phyloP scores from a whole-genome alignment of 23 tunicate genomes.

The Botrylloides violaceus region DNA sequence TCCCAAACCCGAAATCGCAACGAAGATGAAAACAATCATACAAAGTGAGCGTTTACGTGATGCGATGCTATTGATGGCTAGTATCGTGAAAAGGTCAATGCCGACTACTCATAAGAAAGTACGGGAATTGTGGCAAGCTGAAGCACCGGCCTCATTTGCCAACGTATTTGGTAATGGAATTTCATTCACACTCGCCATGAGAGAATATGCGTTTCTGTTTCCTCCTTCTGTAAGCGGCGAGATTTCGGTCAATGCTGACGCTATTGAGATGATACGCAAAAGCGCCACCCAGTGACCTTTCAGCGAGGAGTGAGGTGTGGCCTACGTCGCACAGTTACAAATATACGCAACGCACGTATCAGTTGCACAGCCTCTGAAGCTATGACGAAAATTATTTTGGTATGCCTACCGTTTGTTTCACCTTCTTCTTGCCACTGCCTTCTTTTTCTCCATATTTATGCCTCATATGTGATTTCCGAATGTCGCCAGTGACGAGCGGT shows the following conservation, averaged over 20 bases:
- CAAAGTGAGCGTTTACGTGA: background rate
- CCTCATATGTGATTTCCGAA: too few species aligned
- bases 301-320: too few species aligned
- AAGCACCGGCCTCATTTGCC: conserved; percentile 1
- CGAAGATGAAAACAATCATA: conserved; percentile 7
- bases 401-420: too few species aligned
- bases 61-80: conserved; percentile 40
- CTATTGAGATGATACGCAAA: too few species aligned
- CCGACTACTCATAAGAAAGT: conserved; percentile 21
- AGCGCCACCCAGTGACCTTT: too few species aligned
- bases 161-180: conserved; percentile 58
- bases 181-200: conserved; percentile 31
- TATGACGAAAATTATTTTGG: too few species aligned
- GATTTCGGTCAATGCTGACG: conserved; percentile 29
- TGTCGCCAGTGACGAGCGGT: too few species aligned
- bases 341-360: too few species aligned
- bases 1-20: background rate
- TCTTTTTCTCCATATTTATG: too few species aligned
- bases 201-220: conserved; percentile 33
- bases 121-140: conserved; percentile 29
- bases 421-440: too few species aligned
- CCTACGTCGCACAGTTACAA: too few species aligned
- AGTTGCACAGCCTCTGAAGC: too few species aligned
- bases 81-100: conserved; percentile 11
- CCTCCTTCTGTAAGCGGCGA: conserved; percentile 26